phyloP scores from a whole-genome alignment of 2,888 invertebrate species.

The Tetropium fuscum region DNA sequence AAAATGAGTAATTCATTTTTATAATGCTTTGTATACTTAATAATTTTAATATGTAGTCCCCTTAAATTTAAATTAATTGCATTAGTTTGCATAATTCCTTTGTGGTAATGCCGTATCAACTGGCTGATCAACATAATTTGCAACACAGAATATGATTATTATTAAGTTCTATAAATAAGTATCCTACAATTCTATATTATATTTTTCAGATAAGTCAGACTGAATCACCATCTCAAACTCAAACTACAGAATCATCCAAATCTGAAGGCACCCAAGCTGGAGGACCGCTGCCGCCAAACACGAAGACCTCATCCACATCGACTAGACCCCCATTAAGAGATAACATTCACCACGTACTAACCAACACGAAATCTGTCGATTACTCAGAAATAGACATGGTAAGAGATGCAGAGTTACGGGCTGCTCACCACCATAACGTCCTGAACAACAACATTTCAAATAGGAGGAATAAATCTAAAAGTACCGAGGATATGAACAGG shows the following conservation, averaged over 20 bases:
- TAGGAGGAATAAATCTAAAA: constrained; percentile 84
- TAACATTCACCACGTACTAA: constrained; percentile 66
- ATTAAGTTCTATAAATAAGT: no score
- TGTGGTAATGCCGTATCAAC: no score
- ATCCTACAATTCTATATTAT: no score
- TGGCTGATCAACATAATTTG: no score
- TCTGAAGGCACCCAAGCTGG: constrained; percentile 89
- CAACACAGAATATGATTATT: no score
- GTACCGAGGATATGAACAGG: constrained; percentile 86
- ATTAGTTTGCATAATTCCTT: no score
- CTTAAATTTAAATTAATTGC: no score
- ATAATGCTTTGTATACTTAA: no score
- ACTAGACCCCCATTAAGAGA: constrained; percentile 64
- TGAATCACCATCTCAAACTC: constrained; percentile 63
- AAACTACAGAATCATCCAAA: constrained; percentile 70
- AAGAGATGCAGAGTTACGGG: constrained; percentile 77
- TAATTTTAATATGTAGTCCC: no score
- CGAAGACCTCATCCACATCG: constrained; percentile 72
- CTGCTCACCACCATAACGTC: constrained; percentile 74
- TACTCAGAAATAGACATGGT: constrained; percentile 78
- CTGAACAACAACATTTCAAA: constrained; percentile 78
- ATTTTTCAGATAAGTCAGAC: constrained; percentile 63
- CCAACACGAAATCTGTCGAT: constrained; percentile 73
- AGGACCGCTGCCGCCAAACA: constrained; percentile 73
- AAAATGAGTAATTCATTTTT: no score